Evolutionary conservation across 2,797 vertebrate species (phyloP).

Genomic region (Coranthus polyacanthus): DNA sequence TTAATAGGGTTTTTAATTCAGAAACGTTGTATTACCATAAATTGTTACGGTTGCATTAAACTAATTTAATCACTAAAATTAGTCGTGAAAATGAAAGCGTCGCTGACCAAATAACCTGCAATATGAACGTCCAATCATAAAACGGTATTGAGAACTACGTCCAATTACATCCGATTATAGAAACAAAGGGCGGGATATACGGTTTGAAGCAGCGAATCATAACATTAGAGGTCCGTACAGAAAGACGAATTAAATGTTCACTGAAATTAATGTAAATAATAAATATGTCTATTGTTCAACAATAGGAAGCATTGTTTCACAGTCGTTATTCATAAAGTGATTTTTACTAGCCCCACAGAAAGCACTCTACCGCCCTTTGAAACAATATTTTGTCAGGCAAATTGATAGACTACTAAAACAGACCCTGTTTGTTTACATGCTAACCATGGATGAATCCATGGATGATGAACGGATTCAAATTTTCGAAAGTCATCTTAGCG

Average conservation of each 20-base stretch:
- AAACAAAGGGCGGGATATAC: background rate
- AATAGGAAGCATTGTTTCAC: rapidly evolving
- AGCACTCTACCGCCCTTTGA: rapidly evolving
- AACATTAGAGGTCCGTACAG: constrained; percentile 17
- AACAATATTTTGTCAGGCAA: constrained; percentile 56
- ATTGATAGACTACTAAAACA: constrained; percentile 7
- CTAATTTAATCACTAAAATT: background rate
- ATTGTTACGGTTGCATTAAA: background rate
- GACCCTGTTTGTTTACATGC: constrained; percentile 3
- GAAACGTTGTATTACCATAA: background rate
- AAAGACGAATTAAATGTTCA: background rate
- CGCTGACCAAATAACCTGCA: background rate
- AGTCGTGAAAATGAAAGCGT: background rate
- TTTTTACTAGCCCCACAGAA: rapidly evolving
- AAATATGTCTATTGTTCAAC: rapidly evolving
- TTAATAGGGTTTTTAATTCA: rapidly evolving
- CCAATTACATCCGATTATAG: constrained; percentile 45
- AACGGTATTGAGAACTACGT: rapidly evolving
- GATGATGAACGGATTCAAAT: background rate
- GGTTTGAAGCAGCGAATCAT: constrained; percentile 52
- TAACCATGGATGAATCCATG: background rate
- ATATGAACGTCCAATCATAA: constrained; percentile 45
- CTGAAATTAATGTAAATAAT: rapidly evolving
- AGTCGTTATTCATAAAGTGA: rapidly evolving
- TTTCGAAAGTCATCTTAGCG: background rate